Percentiles rank a stretch among this genome's conserved stretches.
Evolutionary conservation across 2,888 invertebrate species (phyloP).

Genomic region (Celastrina argiolus): DNA sequence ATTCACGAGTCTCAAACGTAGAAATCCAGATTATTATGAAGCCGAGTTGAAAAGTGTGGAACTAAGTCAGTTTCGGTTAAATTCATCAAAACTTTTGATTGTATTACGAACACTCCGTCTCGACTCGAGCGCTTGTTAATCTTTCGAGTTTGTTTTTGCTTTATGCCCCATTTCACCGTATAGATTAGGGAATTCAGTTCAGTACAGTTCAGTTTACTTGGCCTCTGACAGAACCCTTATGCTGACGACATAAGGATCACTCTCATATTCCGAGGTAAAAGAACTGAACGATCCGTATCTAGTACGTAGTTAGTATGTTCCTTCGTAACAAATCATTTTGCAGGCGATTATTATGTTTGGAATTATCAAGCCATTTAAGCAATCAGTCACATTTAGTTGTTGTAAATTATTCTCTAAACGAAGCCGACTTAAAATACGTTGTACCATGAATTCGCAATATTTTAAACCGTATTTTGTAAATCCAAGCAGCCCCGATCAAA

Average conservation of each 20-base stretch:
- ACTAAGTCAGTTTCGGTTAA: constrained; percentile 68
- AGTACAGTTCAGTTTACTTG: no score
- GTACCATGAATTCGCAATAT: neutral
- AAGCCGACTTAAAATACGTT: neutral
- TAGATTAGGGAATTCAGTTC: constrained; percentile 13
- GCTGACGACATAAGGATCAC: no score
- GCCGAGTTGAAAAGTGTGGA: constrained; percentile 64
- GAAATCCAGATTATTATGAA: constrained; percentile 66
- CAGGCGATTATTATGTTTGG: no score
- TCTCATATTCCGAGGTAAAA: no score
- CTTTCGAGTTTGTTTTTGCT: constrained; percentile 44
- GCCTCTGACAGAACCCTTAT: no score
- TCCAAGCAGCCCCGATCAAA: neutral
- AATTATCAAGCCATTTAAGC: no score
- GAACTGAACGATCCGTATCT: no score
- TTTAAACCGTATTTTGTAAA: neutral
- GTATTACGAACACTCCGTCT: constrained; percentile 61
- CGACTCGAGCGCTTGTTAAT: constrained; percentile 59
- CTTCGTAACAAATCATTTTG: no score
- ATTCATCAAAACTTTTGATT: constrained; percentile 77
- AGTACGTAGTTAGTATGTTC: no score
- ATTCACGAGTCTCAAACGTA: constrained; percentile 60
- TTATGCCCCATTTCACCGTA: constrained; percentile 14
- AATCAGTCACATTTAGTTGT: no score
- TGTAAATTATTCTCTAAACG: neutral